phyloP scores from a whole-genome alignment of 2,113 vertebrate species.

The Mandrillus leucophaeus region DNA sequence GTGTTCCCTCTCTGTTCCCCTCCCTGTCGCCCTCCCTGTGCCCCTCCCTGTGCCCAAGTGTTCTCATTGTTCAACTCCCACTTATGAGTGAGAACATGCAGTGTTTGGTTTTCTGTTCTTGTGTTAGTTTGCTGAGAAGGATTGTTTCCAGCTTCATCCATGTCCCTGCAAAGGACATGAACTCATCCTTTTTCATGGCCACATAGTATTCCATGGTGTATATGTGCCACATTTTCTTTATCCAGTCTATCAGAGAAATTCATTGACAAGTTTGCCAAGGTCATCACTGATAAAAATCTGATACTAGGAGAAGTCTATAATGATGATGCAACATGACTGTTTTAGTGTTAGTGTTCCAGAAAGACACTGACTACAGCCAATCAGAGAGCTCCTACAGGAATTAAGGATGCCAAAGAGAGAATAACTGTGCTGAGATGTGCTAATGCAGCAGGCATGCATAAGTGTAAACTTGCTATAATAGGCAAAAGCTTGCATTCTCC shows the following conservation, averaged over 20 bases:
- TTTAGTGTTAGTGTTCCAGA: background rate
- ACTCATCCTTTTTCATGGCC: too few relatives aligned
- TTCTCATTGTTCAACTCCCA: too few relatives aligned
- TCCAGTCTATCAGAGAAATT: background rate
- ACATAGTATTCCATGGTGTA: too few relatives aligned
- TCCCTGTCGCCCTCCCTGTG: too few relatives aligned
- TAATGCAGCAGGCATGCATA: background rate
- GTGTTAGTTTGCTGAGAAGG: too few relatives aligned
- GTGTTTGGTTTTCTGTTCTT: too few relatives aligned
- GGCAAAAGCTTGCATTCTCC: background rate
- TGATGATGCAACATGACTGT: background rate
- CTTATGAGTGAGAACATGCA: too few relatives aligned
- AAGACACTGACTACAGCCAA: background rate
- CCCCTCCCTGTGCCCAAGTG: too few relatives aligned
- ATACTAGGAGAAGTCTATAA: background rate
- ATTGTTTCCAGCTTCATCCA: too few relatives aligned
- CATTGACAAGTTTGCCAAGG: background rate
- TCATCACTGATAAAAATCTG: background rate
- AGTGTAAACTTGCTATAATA: background rate
- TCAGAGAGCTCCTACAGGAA: background rate
- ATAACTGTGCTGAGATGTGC: background rate
- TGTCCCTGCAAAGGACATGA: too few relatives aligned
- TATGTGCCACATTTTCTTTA: too few relatives aligned
- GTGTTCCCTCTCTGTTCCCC: too few relatives aligned
- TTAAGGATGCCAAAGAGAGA: background rate